Evolutionary conservation across 2,797 vertebrate genomes (phyloP).

Genomic region (Anguilla obscura): DNA sequence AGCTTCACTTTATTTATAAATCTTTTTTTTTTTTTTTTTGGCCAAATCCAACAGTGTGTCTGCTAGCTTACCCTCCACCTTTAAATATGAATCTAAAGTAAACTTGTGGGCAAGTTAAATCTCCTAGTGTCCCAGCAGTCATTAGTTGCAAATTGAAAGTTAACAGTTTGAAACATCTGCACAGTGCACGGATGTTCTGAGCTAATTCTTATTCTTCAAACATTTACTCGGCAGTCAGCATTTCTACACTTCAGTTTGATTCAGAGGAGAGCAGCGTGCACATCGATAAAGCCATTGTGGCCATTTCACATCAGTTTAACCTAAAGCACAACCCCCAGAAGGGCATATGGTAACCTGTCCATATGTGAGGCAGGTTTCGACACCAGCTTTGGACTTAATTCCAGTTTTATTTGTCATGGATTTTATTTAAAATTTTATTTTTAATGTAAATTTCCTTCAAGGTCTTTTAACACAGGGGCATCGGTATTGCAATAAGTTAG

Average conservation of each 20-base stretch:
- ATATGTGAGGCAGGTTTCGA: neutral
- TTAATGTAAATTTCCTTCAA: neutral
- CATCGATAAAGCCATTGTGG: neutral
- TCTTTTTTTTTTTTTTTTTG: too few relatives aligned
- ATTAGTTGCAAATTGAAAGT: constrained; percentile 11
- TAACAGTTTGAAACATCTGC: constrained; percentile 18
- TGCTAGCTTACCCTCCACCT: neutral
- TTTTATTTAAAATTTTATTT: neutral
- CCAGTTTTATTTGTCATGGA: neutral
- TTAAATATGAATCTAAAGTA: neutral
- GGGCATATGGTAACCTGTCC: neutral
- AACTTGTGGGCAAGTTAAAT: constrained; percentile 14
- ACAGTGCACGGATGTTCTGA: neutral
- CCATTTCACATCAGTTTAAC: neutral
- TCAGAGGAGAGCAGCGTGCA: neutral
- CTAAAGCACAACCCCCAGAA: neutral
- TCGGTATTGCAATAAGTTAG: neutral
- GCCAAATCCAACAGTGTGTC: neutral
- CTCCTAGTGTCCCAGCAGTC: neutral
- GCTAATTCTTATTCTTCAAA: neutral
- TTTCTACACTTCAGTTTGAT: neutral
- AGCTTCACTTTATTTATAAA: neutral
- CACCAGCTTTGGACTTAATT: neutral
- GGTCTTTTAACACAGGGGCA: neutral
- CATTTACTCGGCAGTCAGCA: neutral